These are phyloP conservation scores for Ochotona curzoniae DNA, from an alignment of 2,113 vertebrate species.

Conservation along the genomic window DNA sequence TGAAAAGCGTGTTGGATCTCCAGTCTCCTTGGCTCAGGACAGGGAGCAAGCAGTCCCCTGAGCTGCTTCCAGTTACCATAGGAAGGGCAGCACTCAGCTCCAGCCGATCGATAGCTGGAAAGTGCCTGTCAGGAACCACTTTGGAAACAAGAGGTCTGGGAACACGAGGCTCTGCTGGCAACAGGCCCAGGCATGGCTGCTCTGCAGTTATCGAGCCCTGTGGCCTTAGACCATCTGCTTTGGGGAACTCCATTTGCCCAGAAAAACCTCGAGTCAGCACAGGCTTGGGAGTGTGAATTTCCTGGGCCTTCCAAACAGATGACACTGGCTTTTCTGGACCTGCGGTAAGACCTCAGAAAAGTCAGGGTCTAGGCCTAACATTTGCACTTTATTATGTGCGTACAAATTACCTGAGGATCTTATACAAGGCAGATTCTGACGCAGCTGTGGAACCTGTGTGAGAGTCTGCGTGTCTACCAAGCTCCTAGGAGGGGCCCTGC, in stretches of 20 bases:
- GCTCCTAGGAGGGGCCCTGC: background rate
- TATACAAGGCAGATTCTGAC: background rate
- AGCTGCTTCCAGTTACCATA: slow-evolving; percentile 66
- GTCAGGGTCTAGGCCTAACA: background rate
- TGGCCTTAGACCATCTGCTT: slow-evolving; percentile 55
- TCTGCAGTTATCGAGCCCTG: slow-evolving; percentile 16
- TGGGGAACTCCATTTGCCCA: slow-evolving; percentile 42
- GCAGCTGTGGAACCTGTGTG: background rate
- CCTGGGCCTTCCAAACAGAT: slow-evolving; percentile 65
- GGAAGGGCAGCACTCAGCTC: slow-evolving; percentile 67
- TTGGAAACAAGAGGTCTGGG: slow-evolving; percentile 51
- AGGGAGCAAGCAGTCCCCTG: slow-evolving; percentile 68
- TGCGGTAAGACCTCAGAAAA: slow-evolving; percentile 54
- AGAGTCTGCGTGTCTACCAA: background rate
- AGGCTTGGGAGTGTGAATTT: slow-evolving; percentile 62
- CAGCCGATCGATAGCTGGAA: slow-evolving; percentile 54
- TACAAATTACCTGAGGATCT: background rate
- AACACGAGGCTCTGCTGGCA: slow-evolving; percentile 31
- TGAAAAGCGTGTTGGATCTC: background rate
- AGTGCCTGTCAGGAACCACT: slow-evolving; percentile 64
- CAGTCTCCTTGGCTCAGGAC: background rate
- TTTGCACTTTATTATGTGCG: background rate
- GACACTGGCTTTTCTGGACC: slow-evolving; percentile 40
- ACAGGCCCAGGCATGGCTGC: slow-evolving; percentile 50
- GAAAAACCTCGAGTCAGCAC: background rate